Conservation (phyloP, 2,888 invertebrate species). For the Lithophane leautieri region DNA sequence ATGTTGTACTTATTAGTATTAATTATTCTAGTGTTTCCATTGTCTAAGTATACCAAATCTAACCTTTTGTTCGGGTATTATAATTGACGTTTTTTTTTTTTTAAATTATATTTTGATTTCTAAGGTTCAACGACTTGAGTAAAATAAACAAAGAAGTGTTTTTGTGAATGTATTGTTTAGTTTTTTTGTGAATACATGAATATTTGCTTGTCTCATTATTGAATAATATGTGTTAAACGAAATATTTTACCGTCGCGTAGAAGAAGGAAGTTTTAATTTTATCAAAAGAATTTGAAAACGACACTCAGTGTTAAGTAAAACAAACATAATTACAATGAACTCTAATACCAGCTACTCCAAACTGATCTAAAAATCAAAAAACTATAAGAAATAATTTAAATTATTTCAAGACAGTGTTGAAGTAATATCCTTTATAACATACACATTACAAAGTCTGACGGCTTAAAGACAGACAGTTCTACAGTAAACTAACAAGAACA, state of each 20-base stretch:
- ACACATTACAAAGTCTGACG: background rate
- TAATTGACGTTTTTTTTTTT: constrained; percentile 42
- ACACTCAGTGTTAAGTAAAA: background rate
- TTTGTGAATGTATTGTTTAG: constrained; percentile 33
- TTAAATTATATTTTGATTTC: constrained; percentile 3
- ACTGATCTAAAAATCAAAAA: background rate
- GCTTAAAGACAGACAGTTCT: background rate
- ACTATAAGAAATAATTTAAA: background rate
- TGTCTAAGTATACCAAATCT: constrained; percentile 81
- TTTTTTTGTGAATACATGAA: constrained; percentile 4
- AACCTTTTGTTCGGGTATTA: constrained; percentile 60
- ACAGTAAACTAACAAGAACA: background rate
- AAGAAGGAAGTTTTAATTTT: background rate
- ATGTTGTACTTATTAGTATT: constrained; percentile 84
- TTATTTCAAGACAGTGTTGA: background rate
- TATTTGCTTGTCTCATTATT: background rate
- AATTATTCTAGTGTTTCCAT: constrained; percentile 82
- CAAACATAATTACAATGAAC: constrained; percentile 15
- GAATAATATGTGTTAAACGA: background rate
- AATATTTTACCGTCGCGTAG: background rate
- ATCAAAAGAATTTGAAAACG: background rate
- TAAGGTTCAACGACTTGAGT: constrained; percentile 28
- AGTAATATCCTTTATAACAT: background rate
- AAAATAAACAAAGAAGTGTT: constrained; percentile 18
- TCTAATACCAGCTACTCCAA: background rate